Conservation (phyloP, 1,140 invertebrate species). For the Caerostris extrusa region DNA sequence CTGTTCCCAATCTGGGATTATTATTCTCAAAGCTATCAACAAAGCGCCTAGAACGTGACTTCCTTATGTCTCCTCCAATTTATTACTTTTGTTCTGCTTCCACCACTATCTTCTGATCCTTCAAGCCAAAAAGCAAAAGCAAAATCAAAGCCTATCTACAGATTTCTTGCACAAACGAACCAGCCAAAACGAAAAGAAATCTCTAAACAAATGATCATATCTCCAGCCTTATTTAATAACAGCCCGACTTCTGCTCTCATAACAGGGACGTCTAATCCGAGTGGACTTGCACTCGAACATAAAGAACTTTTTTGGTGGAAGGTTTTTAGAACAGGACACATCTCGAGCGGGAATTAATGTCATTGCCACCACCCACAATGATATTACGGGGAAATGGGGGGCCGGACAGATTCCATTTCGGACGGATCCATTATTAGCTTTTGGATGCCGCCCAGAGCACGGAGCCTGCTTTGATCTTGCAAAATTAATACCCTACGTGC, state of each 20-base stretch:
- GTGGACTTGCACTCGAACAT: not conserved
- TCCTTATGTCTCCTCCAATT: not conserved
- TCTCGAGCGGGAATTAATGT: constrained; percentile 1
- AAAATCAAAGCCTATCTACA: not conserved
- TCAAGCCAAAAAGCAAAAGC: not conserved
- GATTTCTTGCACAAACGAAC: not conserved
- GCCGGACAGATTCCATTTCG: not conserved
- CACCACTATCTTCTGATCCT: not conserved
- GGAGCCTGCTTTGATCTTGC: constrained; percentile 9
- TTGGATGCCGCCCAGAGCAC: not conserved
- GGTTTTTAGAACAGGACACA: constrained; percentile 14
- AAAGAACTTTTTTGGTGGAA: constrained; percentile 15
- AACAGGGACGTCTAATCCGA: not conserved
- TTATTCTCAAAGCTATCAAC: no score
- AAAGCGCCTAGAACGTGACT: not conserved
- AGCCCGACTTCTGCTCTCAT: not conserved
- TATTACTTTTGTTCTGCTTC: not conserved
- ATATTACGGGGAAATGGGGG: not conserved
- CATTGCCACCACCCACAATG: not conserved
- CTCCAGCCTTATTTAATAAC: not conserved
- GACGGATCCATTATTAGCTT: constrained; percentile 27
- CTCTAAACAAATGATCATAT: constrained; percentile 4
- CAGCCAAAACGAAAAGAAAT: not conserved
- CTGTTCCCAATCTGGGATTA: no score
- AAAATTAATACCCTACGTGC: constrained; percentile 35